phyloP scores from a whole-genome alignment of 2,888 invertebrate species.

The Trilocha varians region DNA sequence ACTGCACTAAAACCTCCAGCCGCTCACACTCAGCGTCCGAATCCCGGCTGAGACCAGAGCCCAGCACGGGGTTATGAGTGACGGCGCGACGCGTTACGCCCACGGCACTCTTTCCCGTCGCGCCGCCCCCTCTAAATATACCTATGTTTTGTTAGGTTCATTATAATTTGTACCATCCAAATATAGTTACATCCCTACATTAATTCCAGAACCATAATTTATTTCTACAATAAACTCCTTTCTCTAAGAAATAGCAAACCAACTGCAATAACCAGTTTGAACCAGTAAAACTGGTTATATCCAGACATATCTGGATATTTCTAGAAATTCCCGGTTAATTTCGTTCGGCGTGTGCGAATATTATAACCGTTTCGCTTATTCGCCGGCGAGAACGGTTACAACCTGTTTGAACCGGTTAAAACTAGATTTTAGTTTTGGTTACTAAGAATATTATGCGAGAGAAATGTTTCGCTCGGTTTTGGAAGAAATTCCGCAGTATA shows the following conservation, averaged over 20 bases:
- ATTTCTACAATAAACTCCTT: no score
- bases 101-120: no score
- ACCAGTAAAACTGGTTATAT: slow-evolving; percentile 18
- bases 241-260: neutral
- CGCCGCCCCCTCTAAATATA: no score
- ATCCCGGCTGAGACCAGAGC: no score
- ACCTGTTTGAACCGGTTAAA: neutral
- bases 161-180: no score
- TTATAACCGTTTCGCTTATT: slow-evolving; percentile 11
- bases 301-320: slow-evolving; percentile 30
- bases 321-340: slow-evolving; percentile 38
- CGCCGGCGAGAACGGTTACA: neutral
- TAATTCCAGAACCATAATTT: no score
- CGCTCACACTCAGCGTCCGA: no score
- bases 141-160: no score
- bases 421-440: neutral
- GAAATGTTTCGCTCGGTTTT: neutral
- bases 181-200: no score
- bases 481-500: neutral
- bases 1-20: no score
- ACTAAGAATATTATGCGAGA: neutral
- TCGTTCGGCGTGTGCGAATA: slow-evolving; percentile 24
- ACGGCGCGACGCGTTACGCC: no score
- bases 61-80: no score
- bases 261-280: slow-evolving; percentile 15